These are phyloP conservation scores for Listrodromus nycthemerus DNA, from an alignment of 2,888 invertebrate species.

Conservation along the genomic window DNA sequence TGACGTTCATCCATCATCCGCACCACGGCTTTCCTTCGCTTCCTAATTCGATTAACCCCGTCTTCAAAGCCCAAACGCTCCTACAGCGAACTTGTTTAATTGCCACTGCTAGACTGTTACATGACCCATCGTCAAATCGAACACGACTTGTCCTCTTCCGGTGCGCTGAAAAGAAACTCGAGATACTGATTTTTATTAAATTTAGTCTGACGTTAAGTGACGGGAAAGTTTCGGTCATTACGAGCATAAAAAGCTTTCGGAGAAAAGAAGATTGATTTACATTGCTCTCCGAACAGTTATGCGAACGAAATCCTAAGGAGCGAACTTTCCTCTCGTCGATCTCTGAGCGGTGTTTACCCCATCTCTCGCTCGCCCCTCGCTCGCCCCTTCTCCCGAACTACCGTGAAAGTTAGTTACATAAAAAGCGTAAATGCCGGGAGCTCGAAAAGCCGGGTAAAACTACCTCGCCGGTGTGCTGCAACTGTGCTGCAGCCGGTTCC, in stretches of 20 bases:
- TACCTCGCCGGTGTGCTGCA: slow-evolving; percentile 16
- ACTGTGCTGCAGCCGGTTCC: slow-evolving; percentile 5
- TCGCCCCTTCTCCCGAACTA: background rate
- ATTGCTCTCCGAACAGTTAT: slow-evolving; percentile 12
- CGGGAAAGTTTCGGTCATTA: slow-evolving; percentile 14
- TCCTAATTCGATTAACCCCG: slow-evolving; percentile 55
- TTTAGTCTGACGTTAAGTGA: background rate
- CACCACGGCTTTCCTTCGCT: slow-evolving; percentile 28
- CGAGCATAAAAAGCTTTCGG: background rate
- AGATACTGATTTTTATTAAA: slow-evolving; percentile 9
- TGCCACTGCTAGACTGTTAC: slow-evolving; percentile 26
- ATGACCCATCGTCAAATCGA: slow-evolving; percentile 9
- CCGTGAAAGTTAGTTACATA: slow-evolving; percentile 38
- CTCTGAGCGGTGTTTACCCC: slow-evolving; percentile 5
- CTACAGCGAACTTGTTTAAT: slow-evolving; percentile 35
- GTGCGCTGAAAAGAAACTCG: background rate
- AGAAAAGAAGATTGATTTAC: slow-evolving; percentile 34
- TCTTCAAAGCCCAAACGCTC: slow-evolving; percentile 56
- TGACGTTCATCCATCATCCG: slow-evolving; percentile 49
- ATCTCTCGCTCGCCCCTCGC: background rate
- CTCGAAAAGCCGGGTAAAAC: slow-evolving; percentile 29
- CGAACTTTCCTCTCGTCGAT: slow-evolving; percentile 35
- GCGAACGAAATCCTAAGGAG: slow-evolving; percentile 19
- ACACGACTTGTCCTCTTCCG: slow-evolving; percentile 1
- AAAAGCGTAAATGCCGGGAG: slow-evolving; percentile 48